Base-by-base conservation (phyloP, 2,888 invertebrate species). In the Aphelenchoides bicaudatus region DNA sequence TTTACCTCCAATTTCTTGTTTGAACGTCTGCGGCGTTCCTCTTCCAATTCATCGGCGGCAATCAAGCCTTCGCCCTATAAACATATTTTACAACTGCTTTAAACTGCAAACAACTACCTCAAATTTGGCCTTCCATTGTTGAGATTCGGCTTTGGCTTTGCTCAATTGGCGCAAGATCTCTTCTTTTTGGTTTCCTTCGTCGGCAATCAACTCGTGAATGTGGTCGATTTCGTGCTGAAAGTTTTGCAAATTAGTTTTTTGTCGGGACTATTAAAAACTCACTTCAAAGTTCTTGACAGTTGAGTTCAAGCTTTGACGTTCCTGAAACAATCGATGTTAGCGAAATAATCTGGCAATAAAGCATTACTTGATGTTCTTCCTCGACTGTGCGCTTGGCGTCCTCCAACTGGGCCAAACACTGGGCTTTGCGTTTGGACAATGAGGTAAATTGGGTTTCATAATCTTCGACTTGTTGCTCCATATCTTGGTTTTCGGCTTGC, bases 171-270 rank as follows among this genome's bases (percentile, higher is more conserved):
- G 88, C 85, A 96, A 94, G 78, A 98, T 86, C 82, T 99, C 98
- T 83, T 70, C 71, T 85, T 94, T 94, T 83, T 90, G 91, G 83
- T 96, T 94, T 58, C 91, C 90, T 84, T 98, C 98, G 83, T 99
- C 98, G 82, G 99, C 98, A 73, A 94, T 88, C 84, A 94, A 92
- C 84, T 98, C 98, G 80, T 94, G 90, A 82, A 94, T 88, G 85
- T 90, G 90, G 85, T 99, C 98, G 83, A 96, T 85, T 84, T 99
- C 98, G 86, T 94, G 91, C 83, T 92, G n/a, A n/a, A n/a, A n/a
- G n/a, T n/a, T n/a, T n/a, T n/a, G n/a, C n/a, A n/a, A n/a, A n/a
- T n/a, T n/a, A n/a, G n/a, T n/a, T n/a, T n/a, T n/a, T n/a, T n/a
- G n/a, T n/a, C n/a, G n/a, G n/a, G n/a, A n/a, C n/a, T n/a, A n/a